These are phyloP conservation scores for Anarsia innoxiella DNA, from an alignment of 2,888 invertebrate species.

Conservation along the genomic window DNA sequence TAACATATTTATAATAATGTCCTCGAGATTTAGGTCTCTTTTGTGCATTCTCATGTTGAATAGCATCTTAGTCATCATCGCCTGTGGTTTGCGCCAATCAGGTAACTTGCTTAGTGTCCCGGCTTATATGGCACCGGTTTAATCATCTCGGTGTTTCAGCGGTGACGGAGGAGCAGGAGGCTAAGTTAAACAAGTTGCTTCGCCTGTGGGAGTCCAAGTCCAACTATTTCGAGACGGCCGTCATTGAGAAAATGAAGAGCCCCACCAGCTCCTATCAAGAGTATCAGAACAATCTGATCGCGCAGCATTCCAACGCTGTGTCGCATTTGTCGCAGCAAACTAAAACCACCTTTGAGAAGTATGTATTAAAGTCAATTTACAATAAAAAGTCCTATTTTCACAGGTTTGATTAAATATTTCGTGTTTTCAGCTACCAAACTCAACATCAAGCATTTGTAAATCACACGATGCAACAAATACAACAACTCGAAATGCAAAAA, in stretches of 20 bases:
- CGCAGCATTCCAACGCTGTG: slow-evolving; percentile 85
- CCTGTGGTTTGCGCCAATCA: slow-evolving; percentile 62
- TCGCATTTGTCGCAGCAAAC: slow-evolving; percentile 85
- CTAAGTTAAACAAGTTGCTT: slow-evolving; percentile 93
- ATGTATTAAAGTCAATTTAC: slow-evolving; percentile 29
- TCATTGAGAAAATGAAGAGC: slow-evolving; percentile 90
- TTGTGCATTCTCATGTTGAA: slow-evolving; percentile 58
- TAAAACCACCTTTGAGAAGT: slow-evolving; percentile 88
- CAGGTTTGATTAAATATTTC: background rate
- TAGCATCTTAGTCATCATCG: slow-evolving; percentile 58
- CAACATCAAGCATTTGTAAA: slow-evolving; percentile 97
- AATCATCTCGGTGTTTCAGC: slow-evolving; percentile 74
- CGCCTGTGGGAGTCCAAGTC: slow-evolving; percentile 98
- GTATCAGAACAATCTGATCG: slow-evolving; percentile 89
- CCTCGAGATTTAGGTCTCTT: slow-evolving; percentile 69
- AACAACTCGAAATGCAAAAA: slow-evolving; percentile 87
- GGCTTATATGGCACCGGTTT: slow-evolving; percentile 55
- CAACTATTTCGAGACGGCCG: slow-evolving; percentile 87
- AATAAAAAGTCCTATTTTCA: slow-evolving; percentile 5
- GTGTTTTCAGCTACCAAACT: slow-evolving; percentile 81
- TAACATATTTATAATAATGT: slow-evolving; percentile 76
- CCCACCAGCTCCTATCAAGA: slow-evolving; percentile 92
- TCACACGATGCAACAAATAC: slow-evolving; percentile 92
- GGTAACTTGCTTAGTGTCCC: slow-evolving; percentile 63
- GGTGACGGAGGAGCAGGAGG: slow-evolving; percentile 90